Evolutionary conservation across 1,140 invertebrate genomes (phyloP).

Genomic region (Drosophila guanche): DNA sequence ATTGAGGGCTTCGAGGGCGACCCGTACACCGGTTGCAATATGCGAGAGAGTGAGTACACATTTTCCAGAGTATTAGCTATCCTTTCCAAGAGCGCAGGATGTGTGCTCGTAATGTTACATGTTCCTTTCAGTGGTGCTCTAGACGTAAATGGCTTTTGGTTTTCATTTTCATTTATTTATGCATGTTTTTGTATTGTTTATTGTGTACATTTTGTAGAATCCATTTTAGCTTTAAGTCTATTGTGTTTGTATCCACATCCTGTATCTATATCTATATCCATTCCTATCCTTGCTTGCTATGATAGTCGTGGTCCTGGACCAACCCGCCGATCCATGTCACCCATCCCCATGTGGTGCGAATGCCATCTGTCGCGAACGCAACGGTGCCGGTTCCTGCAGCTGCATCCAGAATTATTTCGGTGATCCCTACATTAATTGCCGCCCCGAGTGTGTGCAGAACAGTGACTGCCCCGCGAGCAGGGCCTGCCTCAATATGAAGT

Average conservation of each 20-base stretch:
- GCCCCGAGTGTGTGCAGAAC: slow-evolving; percentile 92
- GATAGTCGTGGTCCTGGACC: slow-evolving; percentile 77
- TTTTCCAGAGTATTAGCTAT: slow-evolving; percentile 46
- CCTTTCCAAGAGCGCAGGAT: slow-evolving; percentile 17
- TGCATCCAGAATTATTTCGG: slow-evolving; percentile 92
- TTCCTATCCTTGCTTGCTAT: slow-evolving; percentile 58
- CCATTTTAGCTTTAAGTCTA: slow-evolving; percentile 46
- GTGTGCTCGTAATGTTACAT: slow-evolving; percentile 64
- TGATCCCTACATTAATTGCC: slow-evolving; percentile 91
- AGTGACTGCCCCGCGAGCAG: slow-evolving; percentile 89
- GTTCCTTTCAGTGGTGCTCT: slow-evolving; percentile 79
- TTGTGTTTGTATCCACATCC: slow-evolving; percentile 30
- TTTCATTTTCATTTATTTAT: slow-evolving; percentile 43
- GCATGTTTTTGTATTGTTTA: slow-evolving; percentile 75
- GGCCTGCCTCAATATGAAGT: slow-evolving; percentile 93
- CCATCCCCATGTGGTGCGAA: slow-evolving; percentile 93
- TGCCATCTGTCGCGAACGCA: slow-evolving; percentile 90
- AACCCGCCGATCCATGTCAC: slow-evolving; percentile 87
- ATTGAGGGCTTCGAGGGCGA: slow-evolving; percentile 90
- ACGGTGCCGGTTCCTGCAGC: slow-evolving; percentile 90
- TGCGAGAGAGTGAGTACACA: slow-evolving; percentile 86
- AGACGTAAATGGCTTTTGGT: slow-evolving; percentile 64
- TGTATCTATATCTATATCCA: slow-evolving; percentile 49
- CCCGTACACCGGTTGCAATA: slow-evolving; percentile 90
- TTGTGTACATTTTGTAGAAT: slow-evolving; percentile 59